A percentile compares a stretch with the other conserved stretches of the same genome.
Conservation (phyloP, 2,113 vertebrate genomes). For the Spea bombifrons region DNA sequence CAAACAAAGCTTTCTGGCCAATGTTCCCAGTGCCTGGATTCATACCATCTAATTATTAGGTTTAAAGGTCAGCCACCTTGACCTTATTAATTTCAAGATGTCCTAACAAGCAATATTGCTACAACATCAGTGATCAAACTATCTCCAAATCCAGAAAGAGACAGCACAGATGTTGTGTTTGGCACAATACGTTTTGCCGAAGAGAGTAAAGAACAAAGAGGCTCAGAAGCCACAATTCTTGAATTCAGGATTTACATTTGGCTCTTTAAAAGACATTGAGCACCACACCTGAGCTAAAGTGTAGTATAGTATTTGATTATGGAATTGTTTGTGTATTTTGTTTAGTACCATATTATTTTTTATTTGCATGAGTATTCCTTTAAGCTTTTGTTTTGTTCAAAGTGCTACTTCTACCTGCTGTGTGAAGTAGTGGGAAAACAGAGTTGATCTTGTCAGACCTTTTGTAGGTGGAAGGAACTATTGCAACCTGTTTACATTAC, state of each 20-base stretch:
- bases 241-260: neutral
- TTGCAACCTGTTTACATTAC: too few relatives aligned
- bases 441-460: too few relatives aligned
- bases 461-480: too few relatives aligned
- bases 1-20: conserved; percentile 4
- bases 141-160: conserved; percentile 44
- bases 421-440: too few relatives aligned
- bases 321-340: too few relatives aligned
- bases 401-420: too few relatives aligned
- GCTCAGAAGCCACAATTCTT: neutral
- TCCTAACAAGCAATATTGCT: conserved; percentile 45
- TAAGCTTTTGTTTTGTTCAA: too few relatives aligned
- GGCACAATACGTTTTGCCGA: conserved; percentile 30
- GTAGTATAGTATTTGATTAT: too few relatives aligned
- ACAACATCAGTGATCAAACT: conserved; percentile 46
- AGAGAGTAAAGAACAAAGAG: conserved; percentile 14
- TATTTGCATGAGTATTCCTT: too few relatives aligned
- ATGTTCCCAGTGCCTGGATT: conserved; percentile 37
- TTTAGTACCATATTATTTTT: too few relatives aligned
- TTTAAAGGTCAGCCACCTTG: conserved; percentile 42
- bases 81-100: conserved; percentile 41
- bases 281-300: too few relatives aligned
- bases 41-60: conserved; percentile 36
- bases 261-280: too few relatives aligned
- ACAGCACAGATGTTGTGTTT: conserved; percentile 46